A percentile compares a stretch with the other conserved stretches of the same genome.
phyloP scores from a whole-genome alignment of 2,113 vertebrate species.

The Mobula birostris region DNA sequence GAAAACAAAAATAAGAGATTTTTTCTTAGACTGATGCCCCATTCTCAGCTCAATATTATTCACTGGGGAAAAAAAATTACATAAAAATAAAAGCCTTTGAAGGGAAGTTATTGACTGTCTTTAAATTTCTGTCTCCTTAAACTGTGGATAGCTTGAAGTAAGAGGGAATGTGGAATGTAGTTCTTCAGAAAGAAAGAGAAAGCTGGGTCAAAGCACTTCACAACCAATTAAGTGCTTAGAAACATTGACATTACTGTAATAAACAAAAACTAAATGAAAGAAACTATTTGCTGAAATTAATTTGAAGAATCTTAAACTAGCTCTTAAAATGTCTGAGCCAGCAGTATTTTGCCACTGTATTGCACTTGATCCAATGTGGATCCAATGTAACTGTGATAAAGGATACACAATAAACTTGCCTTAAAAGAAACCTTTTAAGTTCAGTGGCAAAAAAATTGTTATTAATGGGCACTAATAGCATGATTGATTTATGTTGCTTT shows the following conservation, averaged over 20 bases:
- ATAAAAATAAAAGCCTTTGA: background rate
- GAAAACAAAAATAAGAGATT: slow-evolving; percentile 68
- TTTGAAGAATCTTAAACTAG: background rate
- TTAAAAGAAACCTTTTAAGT: background rate
- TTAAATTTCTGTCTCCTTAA: background rate
- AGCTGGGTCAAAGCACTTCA: no score
- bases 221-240: no score
- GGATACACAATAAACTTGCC: background rate
- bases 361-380: background rate
- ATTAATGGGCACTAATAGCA: background rate
- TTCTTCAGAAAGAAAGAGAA: no score
- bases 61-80: background rate
- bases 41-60: background rate
- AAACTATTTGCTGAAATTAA: background rate
- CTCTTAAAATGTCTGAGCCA: background rate
- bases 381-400: background rate
- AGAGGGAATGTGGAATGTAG: no score
- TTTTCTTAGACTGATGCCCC: slow-evolving; percentile 63
- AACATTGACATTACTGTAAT: no score
- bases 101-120: background rate
- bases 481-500: background rate
- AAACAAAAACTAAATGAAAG: background rate
- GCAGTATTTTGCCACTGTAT: background rate
- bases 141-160: background rate
- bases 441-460: background rate